These are phyloP conservation scores for Rhyacichthys aspro DNA, from an alignment of 2,797 vertebrate species.

Conservation along the genomic window DNA sequence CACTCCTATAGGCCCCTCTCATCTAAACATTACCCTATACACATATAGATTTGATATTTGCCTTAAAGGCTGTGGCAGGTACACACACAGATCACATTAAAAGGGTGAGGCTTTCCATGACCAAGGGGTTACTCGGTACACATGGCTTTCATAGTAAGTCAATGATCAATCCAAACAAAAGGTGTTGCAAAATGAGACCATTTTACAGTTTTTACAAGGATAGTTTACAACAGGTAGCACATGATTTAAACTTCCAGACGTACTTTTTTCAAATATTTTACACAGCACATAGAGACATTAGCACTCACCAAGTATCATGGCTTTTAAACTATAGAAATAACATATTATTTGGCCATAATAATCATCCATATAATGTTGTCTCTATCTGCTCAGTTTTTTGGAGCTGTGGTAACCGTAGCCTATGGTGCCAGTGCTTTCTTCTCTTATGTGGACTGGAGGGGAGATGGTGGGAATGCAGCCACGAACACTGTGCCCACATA, in stretches of 20 bases:
- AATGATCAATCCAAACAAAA: too few species aligned
- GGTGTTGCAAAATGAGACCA: not conserved
- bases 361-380: not conserved
- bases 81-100: not conserved
- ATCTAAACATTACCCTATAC: too few species aligned
- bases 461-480: slow-evolving; percentile 82
- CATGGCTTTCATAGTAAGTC: too few species aligned
- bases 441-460: slow-evolving; percentile 88
- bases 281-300: too few species aligned
- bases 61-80: slow-evolving; percentile 1
- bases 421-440: slow-evolving; percentile 86
- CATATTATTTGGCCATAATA: not conserved
- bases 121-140: not conserved
- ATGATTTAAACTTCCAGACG: slow-evolving; percentile 1
- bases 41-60: slow-evolving; percentile 4
- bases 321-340: not conserved
- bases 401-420: slow-evolving; percentile 78
- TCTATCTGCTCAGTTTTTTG: slow-evolving; percentile 85
- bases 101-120: not conserved
- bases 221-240: slow-evolving; percentile 25
- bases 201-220: slow-evolving; percentile 16
- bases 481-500: slow-evolving; percentile 81
- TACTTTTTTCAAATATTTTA: too few species aligned
- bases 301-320: not conserved
- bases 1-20: not conserved